These are phyloP conservation scores for Bombylius major DNA, from an alignment of 2,888 invertebrate species.

Conservation along the genomic window DNA sequence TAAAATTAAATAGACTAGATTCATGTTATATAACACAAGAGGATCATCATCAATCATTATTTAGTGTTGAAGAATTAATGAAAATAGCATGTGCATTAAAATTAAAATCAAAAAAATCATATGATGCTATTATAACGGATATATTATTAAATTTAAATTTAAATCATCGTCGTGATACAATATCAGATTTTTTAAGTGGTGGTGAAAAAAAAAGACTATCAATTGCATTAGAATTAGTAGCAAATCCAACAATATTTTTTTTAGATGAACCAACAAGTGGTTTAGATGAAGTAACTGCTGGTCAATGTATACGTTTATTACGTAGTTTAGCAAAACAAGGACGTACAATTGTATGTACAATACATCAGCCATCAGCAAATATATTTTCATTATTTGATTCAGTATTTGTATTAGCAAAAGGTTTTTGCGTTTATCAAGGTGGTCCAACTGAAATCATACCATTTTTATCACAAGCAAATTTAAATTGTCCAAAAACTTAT, in stretches of 20 bases:
- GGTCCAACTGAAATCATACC: slow-evolving; percentile 48
- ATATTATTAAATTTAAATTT: slow-evolving; percentile 31
- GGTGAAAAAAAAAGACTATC: slow-evolving; percentile 71
- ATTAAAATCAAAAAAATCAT: slow-evolving; percentile 33
- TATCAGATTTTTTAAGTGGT: slow-evolving; percentile 50
- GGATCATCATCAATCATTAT: slow-evolving; percentile 56
- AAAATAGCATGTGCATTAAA: slow-evolving; percentile 65
- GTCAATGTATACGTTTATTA: slow-evolving; percentile 46
- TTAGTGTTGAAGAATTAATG: slow-evolving; percentile 65
- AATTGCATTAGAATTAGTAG: slow-evolving; percentile 69
- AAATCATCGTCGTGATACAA: slow-evolving; percentile 29
- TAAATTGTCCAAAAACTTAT: slow-evolving; percentile 50
- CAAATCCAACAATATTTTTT: slow-evolving; percentile 74
- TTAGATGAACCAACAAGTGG: slow-evolving; percentile 73
- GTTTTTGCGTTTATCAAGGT: slow-evolving; percentile 53
- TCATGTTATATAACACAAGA: slow-evolving; percentile 78
- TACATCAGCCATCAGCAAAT: slow-evolving; percentile 57
- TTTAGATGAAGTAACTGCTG: slow-evolving; percentile 51
- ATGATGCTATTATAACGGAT: slow-evolving; percentile 26
- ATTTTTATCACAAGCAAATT: slow-evolving; percentile 41
- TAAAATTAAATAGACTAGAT: slow-evolving; percentile 57
- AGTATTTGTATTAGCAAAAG: slow-evolving; percentile 51
- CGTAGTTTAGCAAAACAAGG: slow-evolving; percentile 47
- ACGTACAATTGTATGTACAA: slow-evolving; percentile 55
- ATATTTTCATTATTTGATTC: slow-evolving; percentile 50